These are phyloP conservation scores for Zaprionus gabonicus DNA, from an alignment of 1,140 invertebrate genomes.

Conservation along the genomic window DNA sequence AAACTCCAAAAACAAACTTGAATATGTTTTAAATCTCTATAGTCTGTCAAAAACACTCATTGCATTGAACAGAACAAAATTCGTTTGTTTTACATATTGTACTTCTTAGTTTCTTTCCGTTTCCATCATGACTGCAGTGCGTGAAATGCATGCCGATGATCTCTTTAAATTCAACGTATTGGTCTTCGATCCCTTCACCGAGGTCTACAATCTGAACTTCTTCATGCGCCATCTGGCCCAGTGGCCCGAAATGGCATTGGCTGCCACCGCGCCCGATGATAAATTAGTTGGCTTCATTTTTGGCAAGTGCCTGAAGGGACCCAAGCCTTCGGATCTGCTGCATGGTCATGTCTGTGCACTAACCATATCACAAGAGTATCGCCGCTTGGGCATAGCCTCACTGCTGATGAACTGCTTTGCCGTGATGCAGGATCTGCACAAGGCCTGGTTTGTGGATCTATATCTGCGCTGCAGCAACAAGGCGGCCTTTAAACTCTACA, in stretches of 20 bases:
- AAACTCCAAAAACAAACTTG: neutral
- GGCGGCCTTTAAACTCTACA: constrained; percentile 44
- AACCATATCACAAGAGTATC: constrained; percentile 35
- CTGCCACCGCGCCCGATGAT: constrained; percentile 37
- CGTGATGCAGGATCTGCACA: neutral
- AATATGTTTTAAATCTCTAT: neutral
- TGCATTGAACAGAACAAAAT: constrained; percentile 21
- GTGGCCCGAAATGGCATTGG: constrained; percentile 45
- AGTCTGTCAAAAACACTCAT: constrained; percentile 13
- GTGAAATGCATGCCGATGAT: constrained; percentile 58
- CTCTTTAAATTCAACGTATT: constrained; percentile 64
- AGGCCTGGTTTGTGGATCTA: constrained; percentile 49
- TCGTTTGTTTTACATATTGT: constrained; percentile 19
- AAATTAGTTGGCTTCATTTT: constrained; percentile 54
- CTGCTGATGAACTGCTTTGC: constrained; percentile 49
- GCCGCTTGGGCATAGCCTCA: constrained; percentile 58
- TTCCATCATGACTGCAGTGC: constrained; percentile 43
- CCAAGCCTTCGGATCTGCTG: neutral
- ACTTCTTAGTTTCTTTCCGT: neutral
- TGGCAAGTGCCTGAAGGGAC: constrained; percentile 24
- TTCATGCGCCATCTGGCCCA: constrained; percentile 49
- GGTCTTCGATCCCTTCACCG: constrained; percentile 58
- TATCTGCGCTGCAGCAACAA: constrained; percentile 52
- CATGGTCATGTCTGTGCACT: constrained; percentile 54
- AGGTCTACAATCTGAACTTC: constrained; percentile 57